A percentile compares a stretch with the other conserved stretches of the same genome.
Conservation (phyloP, 1,140 invertebrate genomes). For the Drosophila sturtevanti region DNA sequence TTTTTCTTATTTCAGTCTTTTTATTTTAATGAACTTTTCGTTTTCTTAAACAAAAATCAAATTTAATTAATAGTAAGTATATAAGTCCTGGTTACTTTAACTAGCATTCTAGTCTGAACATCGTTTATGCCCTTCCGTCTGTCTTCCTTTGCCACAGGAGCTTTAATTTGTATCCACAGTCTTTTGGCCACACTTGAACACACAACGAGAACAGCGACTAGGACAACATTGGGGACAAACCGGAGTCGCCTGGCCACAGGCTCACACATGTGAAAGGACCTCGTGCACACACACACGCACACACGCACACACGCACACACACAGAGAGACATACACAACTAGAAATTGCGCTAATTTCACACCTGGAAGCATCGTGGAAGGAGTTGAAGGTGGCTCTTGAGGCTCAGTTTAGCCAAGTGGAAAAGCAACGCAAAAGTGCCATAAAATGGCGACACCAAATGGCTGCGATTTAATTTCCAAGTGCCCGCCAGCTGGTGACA, state of each 20-base stretch:
- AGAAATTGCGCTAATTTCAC: conserved; percentile 69
- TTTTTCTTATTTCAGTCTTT: too few relatives aligned
- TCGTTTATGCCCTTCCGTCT: neutral
- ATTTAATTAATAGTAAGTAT: neutral
- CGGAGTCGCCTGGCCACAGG: conserved; percentile 11
- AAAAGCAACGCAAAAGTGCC: conserved; percentile 61
- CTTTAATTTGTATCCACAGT: conserved; percentile 4
- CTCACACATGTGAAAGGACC: conserved; percentile 1
- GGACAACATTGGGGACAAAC: neutral
- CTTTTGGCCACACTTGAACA: conserved; percentile 32
- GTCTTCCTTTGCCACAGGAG: neutral
- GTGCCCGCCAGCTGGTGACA: conserved; percentile 35
- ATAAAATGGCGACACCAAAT: conserved; percentile 68
- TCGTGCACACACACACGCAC: neutral
- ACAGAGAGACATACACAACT: neutral
- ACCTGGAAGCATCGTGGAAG: conserved; percentile 45
- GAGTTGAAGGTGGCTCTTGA: neutral
- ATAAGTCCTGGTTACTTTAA: neutral
- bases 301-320: neutral
- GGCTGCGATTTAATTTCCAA: conserved; percentile 60
- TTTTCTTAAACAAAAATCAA: too few relatives aligned
- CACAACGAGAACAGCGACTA: neutral
- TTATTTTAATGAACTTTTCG: too few relatives aligned
- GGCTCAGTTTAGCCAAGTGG: conserved; percentile 32
- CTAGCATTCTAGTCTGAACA: neutral